Base-by-base conservation (phyloP, 1,140 invertebrate genomes). In the Bilobella aurantiaca region DNA sequence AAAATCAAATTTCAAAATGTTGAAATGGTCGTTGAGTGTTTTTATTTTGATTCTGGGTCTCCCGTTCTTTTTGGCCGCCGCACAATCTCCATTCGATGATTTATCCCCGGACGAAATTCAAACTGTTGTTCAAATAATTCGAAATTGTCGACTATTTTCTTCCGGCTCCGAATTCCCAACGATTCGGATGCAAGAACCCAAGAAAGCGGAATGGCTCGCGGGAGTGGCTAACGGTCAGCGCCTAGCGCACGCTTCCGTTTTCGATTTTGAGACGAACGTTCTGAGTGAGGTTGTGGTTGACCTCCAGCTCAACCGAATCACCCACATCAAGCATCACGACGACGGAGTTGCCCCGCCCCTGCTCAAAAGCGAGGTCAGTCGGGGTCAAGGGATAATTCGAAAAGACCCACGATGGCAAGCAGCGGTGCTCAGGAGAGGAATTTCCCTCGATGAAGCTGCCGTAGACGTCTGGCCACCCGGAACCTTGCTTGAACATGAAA, bases 21-120 rank as follows among this genome's bases (percentile, higher is more conserved):
- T n/a, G n/a, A n/a, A n/a, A n/a, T n/a, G n/a, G n/a, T n/a, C n/a
- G n/a, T n/a, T n/a, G n/a, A n/a, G n/a, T n/a, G n/a, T n/a, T n/a
- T n/a, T n/a, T n/a, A n/a, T n/a, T n/a, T n/a, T n/a, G n/a, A n/a
- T n/a, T n/a, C n/a, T n/a, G n/a, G n/a, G n/a, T n/a, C n/a, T n/a
- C n/a, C n/a, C n/a, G n/a, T n/a, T n/a, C n/a, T n/a, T n/a, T n/a
- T n/a, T n/a, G n/a, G n/a, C n/a, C n/a, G n/a, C n/a, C n/a, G n/a
- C n/a, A n/a, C n/a, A n/a, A n/a, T 56, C 25, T 14, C 58, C 58
- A 12, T 60, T 57, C 23, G 53, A 57, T 28, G 53, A 57, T 23
- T 23, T 57, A 8, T 12, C n/a, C 21, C 12, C 53, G 8, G 23
- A 28, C 23, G 53, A 57, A 57, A 57, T 57, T 23, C 5, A 28